Percentiles rank a stretch among this genome's conserved stretches.
These are phyloP conservation scores for Bubalus kerabau DNA, from an alignment of 2,113 vertebrate genomes.

Conservation along the genomic window DNA sequence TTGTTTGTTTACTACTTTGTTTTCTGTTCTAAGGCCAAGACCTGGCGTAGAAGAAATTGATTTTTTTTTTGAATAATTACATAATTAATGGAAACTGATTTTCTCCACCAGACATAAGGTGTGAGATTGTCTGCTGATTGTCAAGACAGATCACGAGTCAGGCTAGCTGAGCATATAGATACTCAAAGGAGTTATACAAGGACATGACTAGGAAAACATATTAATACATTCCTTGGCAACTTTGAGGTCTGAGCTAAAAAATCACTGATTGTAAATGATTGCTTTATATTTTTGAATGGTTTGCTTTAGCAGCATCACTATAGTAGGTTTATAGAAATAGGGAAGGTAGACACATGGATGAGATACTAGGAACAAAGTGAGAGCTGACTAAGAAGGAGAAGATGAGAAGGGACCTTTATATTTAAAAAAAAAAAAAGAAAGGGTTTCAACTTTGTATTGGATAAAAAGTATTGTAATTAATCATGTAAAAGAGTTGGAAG, in stretches of 20 bases:
- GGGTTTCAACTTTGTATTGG: neutral
- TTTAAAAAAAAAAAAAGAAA: neutral
- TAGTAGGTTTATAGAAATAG: neutral
- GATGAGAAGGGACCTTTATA: neutral
- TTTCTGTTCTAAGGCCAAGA: neutral
- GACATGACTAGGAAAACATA: neutral
- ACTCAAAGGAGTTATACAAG: neutral
- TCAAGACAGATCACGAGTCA: neutral
- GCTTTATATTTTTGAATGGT: neutral
- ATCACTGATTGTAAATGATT: neutral
- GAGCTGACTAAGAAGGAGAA: neutral
- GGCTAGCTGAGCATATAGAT: neutral
- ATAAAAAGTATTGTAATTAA: neutral
- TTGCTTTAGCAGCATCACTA: neutral
- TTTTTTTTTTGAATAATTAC: neutral
- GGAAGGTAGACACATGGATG: neutral
- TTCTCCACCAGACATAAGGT: neutral
- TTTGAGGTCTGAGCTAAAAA: neutral
- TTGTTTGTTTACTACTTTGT: neutral
- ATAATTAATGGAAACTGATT: neutral
- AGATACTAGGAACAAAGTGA: neutral
- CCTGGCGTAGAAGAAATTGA: neutral
- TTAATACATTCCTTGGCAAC: neutral
- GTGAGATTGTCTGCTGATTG: neutral
- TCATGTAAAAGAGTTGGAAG: neutral